A percentile compares a stretch with the other conserved stretches of the same genome.
These are phyloP conservation scores for Tolypeutes matacus DNA, from an alignment of 2,797 vertebrate species.

Conservation along the genomic window DNA sequence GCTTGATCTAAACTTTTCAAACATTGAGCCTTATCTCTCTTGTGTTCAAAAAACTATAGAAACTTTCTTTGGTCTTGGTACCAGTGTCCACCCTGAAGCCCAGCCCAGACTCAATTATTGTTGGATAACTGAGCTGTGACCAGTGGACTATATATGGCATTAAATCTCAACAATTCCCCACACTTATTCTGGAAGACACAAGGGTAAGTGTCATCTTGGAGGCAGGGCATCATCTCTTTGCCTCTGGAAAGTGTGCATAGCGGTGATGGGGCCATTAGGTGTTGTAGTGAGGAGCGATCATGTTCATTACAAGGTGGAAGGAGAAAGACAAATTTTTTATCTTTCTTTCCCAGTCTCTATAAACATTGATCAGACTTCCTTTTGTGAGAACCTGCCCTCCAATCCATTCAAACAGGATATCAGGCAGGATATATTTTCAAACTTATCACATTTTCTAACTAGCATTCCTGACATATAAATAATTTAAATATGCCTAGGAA, in stretches of 20 bases:
- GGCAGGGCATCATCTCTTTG: not conserved
- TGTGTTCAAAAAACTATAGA: slow-evolving; percentile 32
- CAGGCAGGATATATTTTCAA: not conserved
- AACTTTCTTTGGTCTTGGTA: slow-evolving; percentile 45
- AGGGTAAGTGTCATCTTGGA: not conserved
- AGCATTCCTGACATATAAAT: slow-evolving; percentile 42
- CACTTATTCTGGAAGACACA: not conserved
- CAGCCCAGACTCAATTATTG: slow-evolving; percentile 22
- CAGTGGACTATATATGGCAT: not conserved
- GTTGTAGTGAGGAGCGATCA: not conserved
- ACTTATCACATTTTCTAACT: not conserved
- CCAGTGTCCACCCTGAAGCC: not conserved
- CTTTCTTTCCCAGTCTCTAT: not conserved
- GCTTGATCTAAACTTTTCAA: slow-evolving; percentile 49
- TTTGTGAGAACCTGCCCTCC: slow-evolving; percentile 15
- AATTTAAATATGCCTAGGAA: not conserved
- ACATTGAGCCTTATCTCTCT: slow-evolving; percentile 28
- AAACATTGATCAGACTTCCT: slow-evolving; percentile 26
- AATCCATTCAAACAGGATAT: not conserved
- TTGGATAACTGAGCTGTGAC: not conserved
- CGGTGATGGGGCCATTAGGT: not conserved
- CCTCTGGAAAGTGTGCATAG: not conserved
- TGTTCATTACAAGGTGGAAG: not conserved
- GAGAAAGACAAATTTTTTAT: not conserved
- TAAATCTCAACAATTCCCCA: not conserved